Base-by-base conservation (phyloP, 1,140 invertebrate species). In the Ericerus pela region DNA sequence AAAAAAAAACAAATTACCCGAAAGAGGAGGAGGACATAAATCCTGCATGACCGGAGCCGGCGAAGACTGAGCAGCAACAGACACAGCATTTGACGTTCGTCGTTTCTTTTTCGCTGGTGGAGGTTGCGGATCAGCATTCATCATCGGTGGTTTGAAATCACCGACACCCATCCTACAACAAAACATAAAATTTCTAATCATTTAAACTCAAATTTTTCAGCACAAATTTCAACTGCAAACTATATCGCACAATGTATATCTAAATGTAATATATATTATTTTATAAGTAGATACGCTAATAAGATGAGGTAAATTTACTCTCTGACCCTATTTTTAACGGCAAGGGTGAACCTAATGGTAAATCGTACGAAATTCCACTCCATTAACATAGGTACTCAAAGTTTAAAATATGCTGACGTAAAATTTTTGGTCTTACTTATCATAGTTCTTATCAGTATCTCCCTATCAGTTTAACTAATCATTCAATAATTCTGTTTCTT, bases 1-100 rank as follows among this genome's bases (percentile, higher is more conserved):
- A n/a, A n/a, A n/a, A n/a, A n/a, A n/a, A n/a, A n/a, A 28, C 26
- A 53, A 61, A 54, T 58, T 61, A 73, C 72, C 85, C 37, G 84
- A 78, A 62, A 85, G 77, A 27, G 87, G 81, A 12, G 87, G 88
- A 26, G 87, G 87, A 57, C 86, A 73, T 58, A 90, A 69, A 65
- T 90, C 79, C 71, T 85, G 79, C 63, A 83, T 67, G 26, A 73
- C 69, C 55, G 73, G 68, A 14, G 74, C 71, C 26, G 74, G 72
- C 58, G 73, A 74, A 53, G 72, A 70, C 18, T 71, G 62, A 57
- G 70, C 66, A 58, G 73, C 71, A 43, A 70, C 65, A 53, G 54
- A 54, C 28, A 65, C 65, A 11, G 69, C 63, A 53, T 66, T 67
- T 10, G 70, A 72, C 8, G 75, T 76, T 37, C 78, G 68, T 60